Evolutionary conservation across 2,113 vertebrate species (phyloP).

Genomic region (Orcinus orca): DNA sequence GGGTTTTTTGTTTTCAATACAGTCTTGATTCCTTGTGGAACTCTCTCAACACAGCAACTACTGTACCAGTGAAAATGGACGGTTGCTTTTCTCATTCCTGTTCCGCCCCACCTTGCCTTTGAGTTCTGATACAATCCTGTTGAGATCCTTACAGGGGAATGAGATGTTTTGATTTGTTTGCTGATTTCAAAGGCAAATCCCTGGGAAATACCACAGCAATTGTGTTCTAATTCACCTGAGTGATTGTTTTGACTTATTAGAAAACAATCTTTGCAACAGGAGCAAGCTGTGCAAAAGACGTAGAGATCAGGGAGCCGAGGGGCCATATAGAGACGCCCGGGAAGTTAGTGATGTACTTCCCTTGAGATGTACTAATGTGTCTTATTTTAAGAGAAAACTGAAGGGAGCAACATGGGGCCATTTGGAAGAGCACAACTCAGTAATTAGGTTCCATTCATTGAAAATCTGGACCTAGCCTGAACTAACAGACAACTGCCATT

Average conservation of each 20-base stretch:
- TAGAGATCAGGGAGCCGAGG: not conserved
- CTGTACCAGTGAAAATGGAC: not conserved
- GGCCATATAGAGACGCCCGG: fast-evolving
- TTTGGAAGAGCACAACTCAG: not conserved
- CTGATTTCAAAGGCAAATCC: constrained; percentile 59
- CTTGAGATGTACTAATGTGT: not conserved
- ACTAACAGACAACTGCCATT: not conserved
- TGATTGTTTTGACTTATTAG: constrained; percentile 31
- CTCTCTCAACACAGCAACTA: not conserved
- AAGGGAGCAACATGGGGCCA: not conserved
- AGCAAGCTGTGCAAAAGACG: not conserved
- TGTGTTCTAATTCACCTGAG: constrained; percentile 42
- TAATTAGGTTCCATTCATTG: not conserved
- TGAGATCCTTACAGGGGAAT: constrained; percentile 18
- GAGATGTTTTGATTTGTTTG: constrained; percentile 54
- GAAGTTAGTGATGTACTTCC: not conserved
- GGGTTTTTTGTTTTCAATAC: not conserved
- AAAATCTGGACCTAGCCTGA: not conserved
- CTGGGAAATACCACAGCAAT: constrained; percentile 32
- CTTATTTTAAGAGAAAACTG: not conserved
- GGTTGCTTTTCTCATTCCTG: not conserved
- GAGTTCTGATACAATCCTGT: not conserved
- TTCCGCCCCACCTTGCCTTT: not conserved
- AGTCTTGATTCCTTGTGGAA: not conserved
- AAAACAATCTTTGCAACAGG: constrained; percentile 7